Base-by-base conservation (phyloP, 2,888 invertebrate species). In the Hermaeophaga mercurialis region DNA sequence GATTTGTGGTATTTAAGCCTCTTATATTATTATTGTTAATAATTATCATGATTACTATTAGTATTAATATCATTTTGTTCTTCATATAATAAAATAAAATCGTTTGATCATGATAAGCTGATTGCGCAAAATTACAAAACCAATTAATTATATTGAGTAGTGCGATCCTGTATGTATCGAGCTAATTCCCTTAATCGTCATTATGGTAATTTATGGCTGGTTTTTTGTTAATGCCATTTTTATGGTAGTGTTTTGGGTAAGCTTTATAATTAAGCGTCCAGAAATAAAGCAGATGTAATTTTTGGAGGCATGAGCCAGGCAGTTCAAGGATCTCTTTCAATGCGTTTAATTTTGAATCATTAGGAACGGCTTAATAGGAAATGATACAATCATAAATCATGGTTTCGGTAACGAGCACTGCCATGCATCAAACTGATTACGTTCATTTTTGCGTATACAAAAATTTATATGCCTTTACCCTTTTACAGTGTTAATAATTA, bases 141-240 rank as follows among this genome's bases (percentile, higher is more conserved):
- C n/a, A n/a, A n/a, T n/a, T n/a, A n/a, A n/a, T n/a, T n/a, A n/a
- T n/a, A n/a, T n/a, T n/a, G n/a, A n/a, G n/a, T n/a, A n/a, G 41
- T 41, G 22, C 12, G 26, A n/a, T 18, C 47, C 47, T 15, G 15
- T 34, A 15, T 47, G 34, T 33, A 47, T 18, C 17, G 12, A 47
- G 34, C 47, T 47, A 47, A 47, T 47, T 47, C 22, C 19, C 69
- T 72, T 66, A 68, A 70, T 70, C 70, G 72, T 73, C 73, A 73
- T 71, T 73, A 72, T 68, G 67, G 49, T 73, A 72, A 73, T 72
- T 72, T 71, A 73, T 72, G 71, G 69, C 68, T 66, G 65, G 68
- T 66, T 69, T 71, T 70, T 69, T 67, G 61, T 62, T 62, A 61
- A 60, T 64, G 62, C 58, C 60, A 57, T 62, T 65, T 60, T 62